Percentiles rank a stretch among this genome's conserved stretches.
phyloP scores from a whole-genome alignment of 2,797 vertebrate genomes.

The Bovichtus variegatus region DNA sequence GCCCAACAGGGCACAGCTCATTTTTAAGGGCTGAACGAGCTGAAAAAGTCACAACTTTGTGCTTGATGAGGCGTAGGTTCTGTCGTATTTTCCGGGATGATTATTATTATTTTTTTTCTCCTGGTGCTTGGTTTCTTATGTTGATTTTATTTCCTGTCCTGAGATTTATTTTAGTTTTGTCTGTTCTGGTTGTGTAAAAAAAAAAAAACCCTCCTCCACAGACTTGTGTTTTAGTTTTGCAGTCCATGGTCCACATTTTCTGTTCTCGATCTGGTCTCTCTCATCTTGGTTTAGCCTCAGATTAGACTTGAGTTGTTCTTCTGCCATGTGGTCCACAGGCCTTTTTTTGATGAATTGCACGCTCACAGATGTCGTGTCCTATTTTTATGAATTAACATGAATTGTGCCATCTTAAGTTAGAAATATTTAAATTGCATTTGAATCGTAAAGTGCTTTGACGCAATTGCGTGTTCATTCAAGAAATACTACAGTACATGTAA shows the following conservation, averaged over 20 bases:
- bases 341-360: background rate
- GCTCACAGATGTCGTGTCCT: background rate
- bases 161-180: slow-evolving; percentile 22
- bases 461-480: background rate
- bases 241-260: background rate
- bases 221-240: slow-evolving; percentile 9
- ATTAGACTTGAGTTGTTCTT: background rate
- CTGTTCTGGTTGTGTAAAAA: slow-evolving; percentile 6
- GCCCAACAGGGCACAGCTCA: slow-evolving; percentile 32
- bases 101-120: slow-evolving; percentile 25
- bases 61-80: background rate
- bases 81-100: slow-evolving; percentile 8
- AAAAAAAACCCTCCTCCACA: background rate
- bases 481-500: background rate
- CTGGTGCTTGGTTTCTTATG: slow-evolving; percentile 6
- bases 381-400: background rate
- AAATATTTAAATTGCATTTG: background rate
- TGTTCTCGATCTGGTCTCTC: background rate
- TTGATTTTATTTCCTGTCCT: slow-evolving; percentile 34
- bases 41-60: slow-evolving; percentile 30
- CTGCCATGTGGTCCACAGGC: too few relatives aligned
- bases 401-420: background rate
- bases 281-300: background rate
- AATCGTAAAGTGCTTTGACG: background rate
- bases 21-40: slow-evolving; percentile 37